A percentile compares a stretch with the other conserved stretches of the same genome.
Evolutionary conservation across 2,888 invertebrate genomes (phyloP).

Genomic region (Tenthredo livida): DNA sequence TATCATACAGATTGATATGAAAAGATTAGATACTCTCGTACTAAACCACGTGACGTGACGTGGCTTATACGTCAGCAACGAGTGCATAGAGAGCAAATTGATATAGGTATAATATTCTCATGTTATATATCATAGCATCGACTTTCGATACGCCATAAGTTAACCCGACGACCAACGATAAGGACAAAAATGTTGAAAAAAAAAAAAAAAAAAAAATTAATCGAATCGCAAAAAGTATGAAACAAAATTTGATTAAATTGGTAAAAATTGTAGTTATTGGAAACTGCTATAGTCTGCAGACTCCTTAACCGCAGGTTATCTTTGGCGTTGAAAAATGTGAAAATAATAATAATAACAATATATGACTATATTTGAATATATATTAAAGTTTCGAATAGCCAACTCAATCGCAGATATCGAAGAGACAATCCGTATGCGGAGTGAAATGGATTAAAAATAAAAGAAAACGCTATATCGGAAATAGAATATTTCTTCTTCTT

Average conservation of each 20-base stretch:
- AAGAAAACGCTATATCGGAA: slow-evolving; percentile 13
- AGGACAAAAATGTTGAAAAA: background rate
- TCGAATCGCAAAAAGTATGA: background rate
- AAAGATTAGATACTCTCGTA: slow-evolving; percentile 38
- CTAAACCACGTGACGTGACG: background rate
- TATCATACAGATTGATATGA: slow-evolving; percentile 41
- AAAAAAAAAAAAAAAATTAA: background rate
- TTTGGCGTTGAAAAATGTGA: background rate
- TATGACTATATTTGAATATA: background rate
- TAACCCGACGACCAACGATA: too few species aligned
- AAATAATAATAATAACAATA: background rate
- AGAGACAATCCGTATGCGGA: background rate
- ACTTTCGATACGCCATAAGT: background rate
- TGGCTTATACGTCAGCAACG: background rate
- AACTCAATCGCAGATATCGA: background rate
- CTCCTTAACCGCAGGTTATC: background rate
- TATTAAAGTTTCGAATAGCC: background rate
- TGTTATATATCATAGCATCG: background rate
- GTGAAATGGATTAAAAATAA: background rate
- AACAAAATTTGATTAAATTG: background rate
- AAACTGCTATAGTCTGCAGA: background rate
- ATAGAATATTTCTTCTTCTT: slow-evolving; percentile 14
- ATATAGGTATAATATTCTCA: background rate
- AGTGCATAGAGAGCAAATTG: background rate
- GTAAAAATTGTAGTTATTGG: background rate